These are phyloP conservation scores for Montipora capitata DNA, from an alignment of 92 coral and sea anemone species.

Conservation along the genomic window DNA sequence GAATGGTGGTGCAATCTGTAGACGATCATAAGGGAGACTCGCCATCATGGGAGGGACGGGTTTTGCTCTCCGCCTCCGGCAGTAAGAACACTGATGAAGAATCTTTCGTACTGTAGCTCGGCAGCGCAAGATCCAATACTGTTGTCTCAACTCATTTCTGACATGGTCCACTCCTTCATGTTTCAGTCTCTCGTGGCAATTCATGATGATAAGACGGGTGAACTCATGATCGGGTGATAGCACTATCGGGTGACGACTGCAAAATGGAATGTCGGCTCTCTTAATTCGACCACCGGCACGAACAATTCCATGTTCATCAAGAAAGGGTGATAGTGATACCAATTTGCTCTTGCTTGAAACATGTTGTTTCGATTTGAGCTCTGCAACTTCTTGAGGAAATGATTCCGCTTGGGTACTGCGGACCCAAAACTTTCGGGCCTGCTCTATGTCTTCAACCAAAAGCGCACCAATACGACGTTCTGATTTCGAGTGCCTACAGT, in stretches of 20 bases:
- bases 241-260: constrained; percentile 64
- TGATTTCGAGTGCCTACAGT: constrained; percentile 13
- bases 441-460: constrained; percentile 50
- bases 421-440: constrained; percentile 25
- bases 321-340: constrained; percentile 40
- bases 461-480: constrained; percentile 41
- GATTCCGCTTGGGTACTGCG: constrained; percentile 38
- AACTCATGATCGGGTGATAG: constrained; percentile 49
- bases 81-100: constrained; percentile 39
- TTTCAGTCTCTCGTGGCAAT: constrained; percentile 31
- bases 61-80: constrained; percentile 49
- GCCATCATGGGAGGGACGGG: constrained; percentile 69
- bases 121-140: constrained; percentile 64
- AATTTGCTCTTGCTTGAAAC: neutral
- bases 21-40: constrained; percentile 43
- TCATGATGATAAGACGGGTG: constrained; percentile 51
- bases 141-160: constrained; percentile 68
- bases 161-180: constrained; percentile 69
- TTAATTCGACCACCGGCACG: constrained; percentile 70
- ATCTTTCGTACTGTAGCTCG: constrained; percentile 34
- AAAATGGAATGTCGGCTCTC: constrained; percentile 60
- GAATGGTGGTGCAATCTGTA: constrained; percentile 54
- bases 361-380: constrained; percentile 28
- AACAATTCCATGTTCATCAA: constrained; percentile 60
- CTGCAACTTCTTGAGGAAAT: constrained; percentile 39